Base-by-base conservation (phyloP, 2,113 vertebrate genomes). In the Ia io region DNA sequence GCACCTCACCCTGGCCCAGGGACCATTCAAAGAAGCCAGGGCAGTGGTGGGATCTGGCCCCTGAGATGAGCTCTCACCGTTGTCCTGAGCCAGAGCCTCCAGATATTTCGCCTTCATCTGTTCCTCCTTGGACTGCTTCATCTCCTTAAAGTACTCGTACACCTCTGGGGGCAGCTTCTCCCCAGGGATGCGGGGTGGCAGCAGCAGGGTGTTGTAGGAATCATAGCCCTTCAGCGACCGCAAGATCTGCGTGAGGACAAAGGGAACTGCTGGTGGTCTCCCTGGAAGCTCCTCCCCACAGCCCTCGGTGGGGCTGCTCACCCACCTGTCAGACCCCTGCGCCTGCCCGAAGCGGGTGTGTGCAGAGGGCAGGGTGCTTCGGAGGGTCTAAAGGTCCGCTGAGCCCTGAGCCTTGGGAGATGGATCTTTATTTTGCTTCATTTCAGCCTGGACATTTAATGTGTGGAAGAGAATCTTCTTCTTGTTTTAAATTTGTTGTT, bases 151-250 rank as follows among this genome's bases (percentile, higher is more conserved):
- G 95, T 98, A 98, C 3, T 99, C 98, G 0, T 99, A 96, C 40
- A 99, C 67, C 94, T 99, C 99, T 1, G 84, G 65, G 5, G 99
- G 99, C 61, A 99, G 98, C 65, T 97, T 97, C 89, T 99, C 98
- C 6, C 99, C 99, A 0, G 99, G 97, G 1, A 70, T n/a, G 0
- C 99, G 98, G 0, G 98, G 98, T 4, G 99, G 99, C 85, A 99
- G 97, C 91, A 99, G 91, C 67, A 99, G 95, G 2, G 93, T 96
- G 42, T 98, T 98, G 51, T 97, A 97, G 56, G 97, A 91, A 74
- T 99, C 97, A 0, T 99, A 99, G 42, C 98, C 98, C 85, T 98
- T 98, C 92, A 99, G 89, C 79, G 83, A 84, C 8, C 96, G 97
- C 89, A 99, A 97, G 61, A 99, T 98, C 99, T 99, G 94, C 5